Evolutionary conservation across 2,888 invertebrate genomes (phyloP), one percentile per base, ranked within the genome.

Genomic region (Mongoloraphidia duomilia): DNA sequence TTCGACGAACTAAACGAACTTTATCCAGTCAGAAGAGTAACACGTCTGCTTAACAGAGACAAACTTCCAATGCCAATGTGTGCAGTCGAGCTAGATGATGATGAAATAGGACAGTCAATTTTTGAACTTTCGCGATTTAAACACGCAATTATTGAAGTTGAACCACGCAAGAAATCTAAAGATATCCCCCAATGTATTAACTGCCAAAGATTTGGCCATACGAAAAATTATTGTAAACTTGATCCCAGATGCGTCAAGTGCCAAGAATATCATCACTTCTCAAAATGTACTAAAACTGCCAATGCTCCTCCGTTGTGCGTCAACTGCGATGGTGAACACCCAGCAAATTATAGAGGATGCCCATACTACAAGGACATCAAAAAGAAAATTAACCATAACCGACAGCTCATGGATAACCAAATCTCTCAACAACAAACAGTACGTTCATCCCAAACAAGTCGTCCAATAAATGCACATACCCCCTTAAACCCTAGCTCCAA

Each of bases 221-320:
- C 14, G 40, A 49, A 33, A 44, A 46, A 34, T 8, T 51, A 52
- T 35, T 49, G 52, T 17, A 14, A 39, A 34, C 34, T 35, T 10
- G 26, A 45, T 10, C 34, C 47, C 33, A 17, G 41, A 8, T 53
- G 52, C 14, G 49, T 51, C 10, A 52, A 52, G 17, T 51, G 49
- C 42, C 46, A 36, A 34, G 46, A 42, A 45, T 17, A 48, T n/a
- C 52, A 50, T 34, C 1, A 11, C 14, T 11, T 14, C 9, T 12
- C 35, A 2, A 8, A 41, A 13, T 52, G 50, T 12, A 45, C 8
- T 4, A 46, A 51, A 50, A 47, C 41, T 35, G n/a, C 5, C 10
- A 36, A 39, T 13, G 43, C 35, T 38, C 13, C 11, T 11, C 44
- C 50, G 17, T 34, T 49, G 9, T 50, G 50, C 35, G 43, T 39